phyloP scores from a whole-genome alignment of 92 coral and sea anemone species.

The Hydrozoanthus gracilis region DNA sequence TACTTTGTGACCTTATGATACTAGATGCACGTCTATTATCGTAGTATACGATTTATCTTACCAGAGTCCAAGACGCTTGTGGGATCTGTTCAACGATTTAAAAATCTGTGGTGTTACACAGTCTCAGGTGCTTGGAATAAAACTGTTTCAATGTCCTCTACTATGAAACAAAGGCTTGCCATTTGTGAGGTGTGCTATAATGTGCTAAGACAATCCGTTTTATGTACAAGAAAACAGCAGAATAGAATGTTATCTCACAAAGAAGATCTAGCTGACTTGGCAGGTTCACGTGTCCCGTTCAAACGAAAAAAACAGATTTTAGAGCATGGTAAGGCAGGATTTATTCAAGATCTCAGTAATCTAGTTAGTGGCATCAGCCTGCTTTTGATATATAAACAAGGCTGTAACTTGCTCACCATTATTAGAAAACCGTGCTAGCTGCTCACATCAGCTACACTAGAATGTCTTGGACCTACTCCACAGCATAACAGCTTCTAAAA shows the following conservation, averaged over 20 bases:
- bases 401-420: neutral
- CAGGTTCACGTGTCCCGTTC: slow-evolving; percentile 7
- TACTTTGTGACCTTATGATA: too few species aligned
- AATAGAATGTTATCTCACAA: neutral
- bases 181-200: slow-evolving; percentile 12
- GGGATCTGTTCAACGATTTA: too few species aligned
- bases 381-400: slow-evolving; percentile 1
- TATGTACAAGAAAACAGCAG: neutral
- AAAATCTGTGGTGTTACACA: too few species aligned
- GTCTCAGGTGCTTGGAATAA: neutral
- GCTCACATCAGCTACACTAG: neutral
- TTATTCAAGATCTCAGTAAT: slow-evolving; percentile 16
- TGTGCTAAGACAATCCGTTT: slow-evolving; percentile 1
- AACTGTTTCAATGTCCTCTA: neutral
- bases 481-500: slow-evolving; percentile 50
- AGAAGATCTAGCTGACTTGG: neutral
- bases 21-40: too few species aligned
- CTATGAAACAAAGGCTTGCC: slow-evolving; percentile 1
- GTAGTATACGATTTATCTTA: too few species aligned
- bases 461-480: slow-evolving; percentile 57
- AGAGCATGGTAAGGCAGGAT: slow-evolving; percentile 17
- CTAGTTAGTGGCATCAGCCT: slow-evolving; percentile 3
- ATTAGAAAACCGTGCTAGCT: too few species aligned
- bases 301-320: slow-evolving; percentile 17
- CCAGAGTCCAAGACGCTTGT: too few species aligned